Evolutionary conservation across 2,888 invertebrate species (phyloP).

Genomic region (Alviniconcha strummeri): DNA sequence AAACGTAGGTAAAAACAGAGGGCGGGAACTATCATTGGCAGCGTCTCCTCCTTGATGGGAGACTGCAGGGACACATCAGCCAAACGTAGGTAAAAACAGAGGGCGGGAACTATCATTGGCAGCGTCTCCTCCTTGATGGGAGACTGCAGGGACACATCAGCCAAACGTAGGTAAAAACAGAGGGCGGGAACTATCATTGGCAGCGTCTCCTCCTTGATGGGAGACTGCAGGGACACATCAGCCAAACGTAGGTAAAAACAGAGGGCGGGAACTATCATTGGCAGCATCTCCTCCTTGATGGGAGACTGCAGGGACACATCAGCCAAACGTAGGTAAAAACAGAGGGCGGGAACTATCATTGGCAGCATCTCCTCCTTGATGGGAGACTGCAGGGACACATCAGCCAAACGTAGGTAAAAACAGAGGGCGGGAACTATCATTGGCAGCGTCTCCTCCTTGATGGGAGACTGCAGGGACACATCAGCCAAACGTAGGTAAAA

Average conservation of each 20-base stretch:
- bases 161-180: no score
- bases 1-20: no score
- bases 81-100: no score
- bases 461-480: conserved; percentile 33
- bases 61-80: conserved; percentile 33
- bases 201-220: conserved; percentile 48
- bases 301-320: conserved; percentile 33
- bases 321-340: no score
- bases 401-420: no score
- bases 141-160: conserved; percentile 32
- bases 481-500: no score
- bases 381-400: conserved; percentile 33
- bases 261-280: no score
- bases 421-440: no score
- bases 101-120: background rate
- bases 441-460: conserved; percentile 50
- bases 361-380: conserved; percentile 49
- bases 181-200: background rate
- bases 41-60: conserved; percentile 45
- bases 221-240: conserved; percentile 32
- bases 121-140: conserved; percentile 48
- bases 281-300: conserved; percentile 48
- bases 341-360: no score
- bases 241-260: no score
- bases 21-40: conserved; percentile 33